Evolutionary conservation across 2,888 invertebrate species (phyloP).

Genomic region (Smittia sp.): DNA sequence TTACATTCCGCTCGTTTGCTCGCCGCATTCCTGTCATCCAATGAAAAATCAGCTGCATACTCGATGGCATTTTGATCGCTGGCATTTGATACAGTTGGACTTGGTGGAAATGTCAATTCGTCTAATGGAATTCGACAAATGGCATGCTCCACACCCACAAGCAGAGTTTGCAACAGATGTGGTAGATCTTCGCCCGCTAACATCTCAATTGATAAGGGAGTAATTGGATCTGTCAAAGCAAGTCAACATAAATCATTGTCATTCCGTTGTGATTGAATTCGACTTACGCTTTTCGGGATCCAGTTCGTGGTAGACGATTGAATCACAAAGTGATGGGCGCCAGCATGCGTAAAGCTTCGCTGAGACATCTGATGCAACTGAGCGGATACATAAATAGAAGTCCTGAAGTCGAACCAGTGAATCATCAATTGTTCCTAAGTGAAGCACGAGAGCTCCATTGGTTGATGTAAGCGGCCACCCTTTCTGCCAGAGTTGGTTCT

Average conservation of each 20-base stretch:
- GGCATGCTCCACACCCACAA: conserved; percentile 67
- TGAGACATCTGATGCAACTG: conserved; percentile 45
- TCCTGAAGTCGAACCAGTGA: conserved; percentile 61
- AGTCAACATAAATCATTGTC: not conserved
- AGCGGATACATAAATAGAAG: conserved; percentile 63
- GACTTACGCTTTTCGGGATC: conserved; percentile 47
- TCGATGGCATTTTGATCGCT: not conserved
- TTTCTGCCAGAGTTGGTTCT: conserved; percentile 60
- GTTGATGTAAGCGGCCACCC: conserved; percentile 68
- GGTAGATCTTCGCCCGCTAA: conserved; percentile 58
- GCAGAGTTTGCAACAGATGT: conserved; percentile 62
- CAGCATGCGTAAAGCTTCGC: conserved; percentile 49
- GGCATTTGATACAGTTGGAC: not conserved
- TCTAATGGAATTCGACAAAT: conserved; percentile 66
- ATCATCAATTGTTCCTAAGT: conserved; percentile 63
- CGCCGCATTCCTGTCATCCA: conserved; percentile 3
- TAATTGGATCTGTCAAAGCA: conserved; percentile 46
- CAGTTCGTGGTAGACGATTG: conserved; percentile 48
- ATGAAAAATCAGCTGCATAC: not conserved
- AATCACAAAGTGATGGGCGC: conserved; percentile 45
- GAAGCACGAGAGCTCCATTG: conserved; percentile 60
- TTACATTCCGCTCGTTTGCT: conserved; percentile 47
- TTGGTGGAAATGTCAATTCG: conserved; percentile 62
- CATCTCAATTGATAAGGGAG: conserved; percentile 52
- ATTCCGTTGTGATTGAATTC: not conserved